Base-by-base conservation (phyloP, 2,888 invertebrate species). In the Brachynemurus nebulosus region DNA sequence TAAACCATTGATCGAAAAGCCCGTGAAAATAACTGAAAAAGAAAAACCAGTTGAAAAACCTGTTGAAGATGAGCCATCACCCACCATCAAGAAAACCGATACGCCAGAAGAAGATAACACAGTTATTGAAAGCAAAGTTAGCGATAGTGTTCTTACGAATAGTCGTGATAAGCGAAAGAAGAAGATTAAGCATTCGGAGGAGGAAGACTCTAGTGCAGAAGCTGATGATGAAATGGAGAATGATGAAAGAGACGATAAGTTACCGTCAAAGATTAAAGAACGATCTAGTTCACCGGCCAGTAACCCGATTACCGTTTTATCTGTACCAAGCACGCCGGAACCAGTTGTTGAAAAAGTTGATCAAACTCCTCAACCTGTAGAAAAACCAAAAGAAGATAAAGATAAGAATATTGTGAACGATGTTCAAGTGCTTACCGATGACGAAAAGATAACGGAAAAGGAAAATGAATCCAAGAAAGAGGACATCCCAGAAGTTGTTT, bases 161-260 rank as follows among this genome's bases (percentile, higher is more conserved):
- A 47, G 51, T 51, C 54, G 56, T 27, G 55, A 57, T 40, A 50
- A 61, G 53, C 48, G 47, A 54, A 64, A 59, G 49, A 64, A 59
- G 50, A 61, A 57, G 23, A 65, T 53, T 51, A 61, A 57, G 53
- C 64, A 57, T 50, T 68, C 69, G 0, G 70, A 69, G 30, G 74
- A 67, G 25, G 76, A 76, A 57, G 76, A 76, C 57, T 76, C 76
- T 0, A 75, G 74, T 6, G 76, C 76, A 1, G 77, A 77, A 57
- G 76, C 77, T 19, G 76, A 77, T 54, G 76, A 77, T 57, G 77
- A 78, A 57, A 76, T 77, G 76, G 77, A 77, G 50, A 72, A 73
- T 25, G 76, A 76, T 46, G 75, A 75, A 56, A 62, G 68, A 4
- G 71, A 72, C 33, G 67, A 70, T 38, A 66, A 63, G 44, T 59